Conservation (phyloP, 2,797 vertebrate genomes). For the Luscinia luscinia region DNA sequence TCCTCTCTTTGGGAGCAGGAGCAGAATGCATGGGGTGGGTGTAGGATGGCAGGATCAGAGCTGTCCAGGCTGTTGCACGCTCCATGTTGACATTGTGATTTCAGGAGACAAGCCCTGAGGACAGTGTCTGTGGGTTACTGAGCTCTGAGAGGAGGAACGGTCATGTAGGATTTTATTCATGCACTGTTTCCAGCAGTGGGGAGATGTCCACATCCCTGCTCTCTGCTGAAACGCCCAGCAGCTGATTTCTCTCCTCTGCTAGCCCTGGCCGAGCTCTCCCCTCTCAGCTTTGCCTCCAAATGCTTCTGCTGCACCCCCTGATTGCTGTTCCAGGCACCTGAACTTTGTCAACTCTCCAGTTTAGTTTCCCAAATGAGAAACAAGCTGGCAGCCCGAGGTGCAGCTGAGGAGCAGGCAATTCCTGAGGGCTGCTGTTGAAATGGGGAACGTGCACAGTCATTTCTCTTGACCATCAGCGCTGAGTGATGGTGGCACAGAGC, state of each 20-base stretch:
- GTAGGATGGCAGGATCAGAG: background rate
- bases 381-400: background rate
- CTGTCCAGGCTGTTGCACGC: background rate
- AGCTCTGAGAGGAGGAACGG: background rate
- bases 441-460: constrained; percentile 20
- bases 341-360: constrained; percentile 23
- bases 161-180: background rate
- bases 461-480: constrained; percentile 19
- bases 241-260: background rate
- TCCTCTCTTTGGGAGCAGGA: background rate
- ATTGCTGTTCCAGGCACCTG: constrained; percentile 23
- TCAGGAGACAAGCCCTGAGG: background rate
- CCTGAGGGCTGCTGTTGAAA: background rate
- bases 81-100: background rate
- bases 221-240: background rate
- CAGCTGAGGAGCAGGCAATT: constrained; percentile 20
- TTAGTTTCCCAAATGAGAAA: background rate
- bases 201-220: background rate
- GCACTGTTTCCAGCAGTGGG: background rate
- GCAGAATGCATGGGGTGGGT: background rate
- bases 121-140: background rate
- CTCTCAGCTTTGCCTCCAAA: background rate
- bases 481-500: constrained; percentile 26
- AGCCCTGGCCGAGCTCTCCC: background rate
- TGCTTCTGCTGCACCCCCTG: background rate